Evolutionary conservation across 1,140 invertebrate species (phyloP), one percentile per base, ranked within the genome.

Genomic region (Scaptomyza montana): DNA sequence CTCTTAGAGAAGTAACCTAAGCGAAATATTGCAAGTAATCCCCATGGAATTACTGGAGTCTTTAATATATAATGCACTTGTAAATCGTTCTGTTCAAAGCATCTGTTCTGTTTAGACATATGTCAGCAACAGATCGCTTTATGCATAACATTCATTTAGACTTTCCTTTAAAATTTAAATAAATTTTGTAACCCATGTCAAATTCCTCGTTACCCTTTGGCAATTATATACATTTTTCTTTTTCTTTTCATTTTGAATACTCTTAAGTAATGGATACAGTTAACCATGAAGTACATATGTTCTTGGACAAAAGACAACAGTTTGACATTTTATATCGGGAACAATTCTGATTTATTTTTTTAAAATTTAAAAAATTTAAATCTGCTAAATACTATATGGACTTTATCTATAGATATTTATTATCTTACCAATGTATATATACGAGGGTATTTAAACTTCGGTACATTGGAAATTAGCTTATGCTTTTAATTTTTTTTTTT

Each of bases 151-250:
- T 19, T 49, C 21, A 12, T 25, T 4, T 49, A 3, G 8, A 21
- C 12, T 8, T 25, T n/a, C 0, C 25, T 6, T 8, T 30, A 5
- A 5, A 12, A 25, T 28, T 12, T 6, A 13, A 51, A 51, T 51
- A 12, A 6, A 13, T 13, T 13, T 64, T 46, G 41, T 10, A 30
- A 50, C 54, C 63, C 63, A 36, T 56, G 63, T 49, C 63, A 66
- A 43, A 49, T 49, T 50, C 33, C 36, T 56, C 33, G 36, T 30
- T 28, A 9, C 36, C 41, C 56, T 67, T 73, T 60, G 28, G 28
- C 21, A 36, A 0, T 19, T 12, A 63, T 64, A 56, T 57, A 9
- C 0, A 25, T 4, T 4, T 25, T 25, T 25, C 21, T 1, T n/a
- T 33, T 59, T n/a, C 6, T 19, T 16, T 10, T 1, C 5, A 30